Evolutionary conservation across 2,113 vertebrate species (phyloP).

Genomic region (Ochotona princeps): DNA sequence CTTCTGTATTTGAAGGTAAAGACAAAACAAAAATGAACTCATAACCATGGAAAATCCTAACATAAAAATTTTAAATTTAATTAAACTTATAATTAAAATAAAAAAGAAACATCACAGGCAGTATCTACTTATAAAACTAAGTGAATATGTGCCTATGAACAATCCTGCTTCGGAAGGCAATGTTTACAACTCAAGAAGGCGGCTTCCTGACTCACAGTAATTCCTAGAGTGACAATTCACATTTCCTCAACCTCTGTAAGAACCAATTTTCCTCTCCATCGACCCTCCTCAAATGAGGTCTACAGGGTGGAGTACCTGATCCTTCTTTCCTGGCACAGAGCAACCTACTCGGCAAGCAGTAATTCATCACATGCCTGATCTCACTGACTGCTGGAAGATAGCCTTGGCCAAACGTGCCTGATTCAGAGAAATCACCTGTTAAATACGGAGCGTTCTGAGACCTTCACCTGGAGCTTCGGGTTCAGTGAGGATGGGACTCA

Average conservation of each 20-base stretch:
- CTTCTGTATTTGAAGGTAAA: not conserved
- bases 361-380: not conserved
- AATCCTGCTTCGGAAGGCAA: not conserved
- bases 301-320: not conserved
- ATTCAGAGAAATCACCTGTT: not conserved
- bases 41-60: not conserved
- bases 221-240: not conserved
- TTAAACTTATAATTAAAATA: not conserved
- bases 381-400: not conserved
- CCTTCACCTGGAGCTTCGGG: not conserved
- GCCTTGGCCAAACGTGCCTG: not conserved
- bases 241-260: not conserved
- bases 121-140: not conserved
- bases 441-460: not conserved
- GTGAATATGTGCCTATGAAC: not conserved
- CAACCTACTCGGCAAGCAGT: not conserved
- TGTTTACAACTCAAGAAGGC: not conserved
- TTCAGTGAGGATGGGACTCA: not conserved
- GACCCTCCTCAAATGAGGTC: not conserved
- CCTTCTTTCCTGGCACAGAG: not conserved
- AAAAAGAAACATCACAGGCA: not conserved
- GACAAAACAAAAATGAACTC: not conserved
- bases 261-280: not conserved
- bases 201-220: not conserved
- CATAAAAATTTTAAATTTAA: not conserved